phyloP scores from a whole-genome alignment of 2,797 vertebrate genomes.

The Sandelia bainsii region DNA sequence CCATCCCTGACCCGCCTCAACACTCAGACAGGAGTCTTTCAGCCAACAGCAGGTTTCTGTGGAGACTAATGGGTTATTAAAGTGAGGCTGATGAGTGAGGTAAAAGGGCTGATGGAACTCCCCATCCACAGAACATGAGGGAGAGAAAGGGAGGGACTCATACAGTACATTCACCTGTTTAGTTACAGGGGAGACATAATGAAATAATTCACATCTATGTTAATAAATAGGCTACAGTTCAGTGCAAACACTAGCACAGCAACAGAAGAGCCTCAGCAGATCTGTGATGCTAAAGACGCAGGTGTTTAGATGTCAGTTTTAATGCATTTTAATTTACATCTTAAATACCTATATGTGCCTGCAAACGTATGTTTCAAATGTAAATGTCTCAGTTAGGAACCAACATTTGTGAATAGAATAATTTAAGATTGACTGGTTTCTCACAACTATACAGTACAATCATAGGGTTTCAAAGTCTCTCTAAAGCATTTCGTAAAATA shows the following conservation, averaged over 20 bases:
- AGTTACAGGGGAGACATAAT: neutral
- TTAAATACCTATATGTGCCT: neutral
- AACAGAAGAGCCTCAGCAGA: no score
- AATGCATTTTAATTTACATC: neutral
- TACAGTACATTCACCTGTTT: neutral
- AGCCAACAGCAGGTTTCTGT: constrained; percentile 46
- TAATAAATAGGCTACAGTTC: neutral
- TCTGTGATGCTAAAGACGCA: no score
- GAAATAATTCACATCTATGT: neutral
- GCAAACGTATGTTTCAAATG: neutral
- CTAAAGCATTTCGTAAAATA: no score
- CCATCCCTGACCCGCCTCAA: constrained; percentile 29
- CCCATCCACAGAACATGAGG: constrained; percentile 24
- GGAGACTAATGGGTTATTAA: constrained; percentile 54
- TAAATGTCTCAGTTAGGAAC: neutral
- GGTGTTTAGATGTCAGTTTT: no score
- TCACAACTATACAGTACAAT: neutral
- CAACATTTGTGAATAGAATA: neutral
- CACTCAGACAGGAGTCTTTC: constrained; percentile 44
- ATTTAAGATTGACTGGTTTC: no score
- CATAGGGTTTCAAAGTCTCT: neutral
- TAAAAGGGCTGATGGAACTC: constrained; percentile 42
- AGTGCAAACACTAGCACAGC: no score
- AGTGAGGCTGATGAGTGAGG: constrained; percentile 29
- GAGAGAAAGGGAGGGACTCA: neutral